Evolutionary conservation across 1,140 invertebrate species (phyloP), one percentile per base, ranked within the genome.

Genomic region (Brachionus rubens): DNA sequence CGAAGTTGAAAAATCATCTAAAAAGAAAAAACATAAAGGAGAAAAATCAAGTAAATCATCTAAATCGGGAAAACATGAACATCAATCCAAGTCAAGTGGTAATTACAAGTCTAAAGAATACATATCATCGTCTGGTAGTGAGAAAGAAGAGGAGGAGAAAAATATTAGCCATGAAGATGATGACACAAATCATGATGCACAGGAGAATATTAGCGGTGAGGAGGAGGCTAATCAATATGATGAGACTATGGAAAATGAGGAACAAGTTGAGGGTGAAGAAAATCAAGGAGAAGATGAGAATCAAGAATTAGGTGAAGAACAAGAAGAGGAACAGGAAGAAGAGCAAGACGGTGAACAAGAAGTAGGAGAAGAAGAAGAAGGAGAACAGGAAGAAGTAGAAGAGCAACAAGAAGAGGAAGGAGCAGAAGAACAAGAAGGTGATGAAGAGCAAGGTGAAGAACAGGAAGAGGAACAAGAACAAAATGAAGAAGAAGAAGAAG

Each of bases 1-100:
- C 3, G 50, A 59, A 21, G 16, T 7, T 33, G 81, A 78, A 87
- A 87, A 78, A 80, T 83, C 7, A 86, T 86, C 72, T 80, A 82
- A 19, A 85, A 85, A 76, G 46, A 79, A 79, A 40, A 77, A 77
- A 54, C 52, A 56, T 24, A 41, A 76, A 10, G 14, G 41, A 43
- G 65, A 67, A 7, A 36, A 52, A n/a, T 40, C 54, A 43, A 78
- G 50, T 46, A 36, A 52, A n/a, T 40, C n/a, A n/a, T n/a, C 43
- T 10, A 48, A 72, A 72, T 72, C 46, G 21, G 79, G 81, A 9
- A 82, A 79, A 59, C 79, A 79, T 0, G 78, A 77, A 10, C n/a
- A n/a, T n/a, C n/a, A n/a, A n/a, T n/a, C 80, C 80, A 68, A 78
- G 79, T 41, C 16, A 68, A 52, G 41, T 50, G 14, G 54, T 28